Base-by-base conservation (phyloP, 2,113 vertebrate genomes). In the Illadopsis cleaveri region DNA sequence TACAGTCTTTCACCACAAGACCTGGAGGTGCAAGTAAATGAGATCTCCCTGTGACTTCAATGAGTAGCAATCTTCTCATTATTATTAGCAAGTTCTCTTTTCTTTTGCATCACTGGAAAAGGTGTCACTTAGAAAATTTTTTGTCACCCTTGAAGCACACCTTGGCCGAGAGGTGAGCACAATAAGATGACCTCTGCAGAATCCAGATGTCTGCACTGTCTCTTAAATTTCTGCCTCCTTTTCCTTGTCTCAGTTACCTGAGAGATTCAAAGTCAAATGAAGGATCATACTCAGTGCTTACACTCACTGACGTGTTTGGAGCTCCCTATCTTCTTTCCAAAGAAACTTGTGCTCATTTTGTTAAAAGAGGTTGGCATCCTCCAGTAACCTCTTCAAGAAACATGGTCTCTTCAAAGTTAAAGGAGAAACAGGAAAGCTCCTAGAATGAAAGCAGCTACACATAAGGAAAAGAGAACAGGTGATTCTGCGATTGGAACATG, bases 31-130 rank as follows among this genome's bases (percentile, higher is more conserved):
- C 56, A 86, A 86, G 71, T 37, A 90, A 82, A 68, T 78, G 60
- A 68, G n/a, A 20, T 85, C 27, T 90, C 42, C 50, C 66, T 77
- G 24, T 76, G 83, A 78, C 53, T 87, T 42, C 10, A 11, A 90
- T 40, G 24, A 78, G 18, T 28, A 77, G 64, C 42, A 77, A 9
- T 90, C 64, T 66, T 96, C 65, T 92, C 80, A 54, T 77, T 75
- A 56, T 57, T 83, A 60, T 79, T 84, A 92, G 48, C 54, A 90
- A 90, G 79, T 93, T 92, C 81, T 87, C 44, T 92, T 94, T 92
- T 82, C 58, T 86, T 38, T 83, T 89, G 48, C 37, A 37, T 84
- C 51, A 28, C 47, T 84, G 51, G 53, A 64, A 83, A 53, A 86
- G 15, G 3, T 69, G 40, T 71, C 30, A 64, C 60, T 92, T 35